Evolutionary conservation across 2,797 vertebrate species (phyloP).

Genomic region (Catharus ustulatus): DNA sequence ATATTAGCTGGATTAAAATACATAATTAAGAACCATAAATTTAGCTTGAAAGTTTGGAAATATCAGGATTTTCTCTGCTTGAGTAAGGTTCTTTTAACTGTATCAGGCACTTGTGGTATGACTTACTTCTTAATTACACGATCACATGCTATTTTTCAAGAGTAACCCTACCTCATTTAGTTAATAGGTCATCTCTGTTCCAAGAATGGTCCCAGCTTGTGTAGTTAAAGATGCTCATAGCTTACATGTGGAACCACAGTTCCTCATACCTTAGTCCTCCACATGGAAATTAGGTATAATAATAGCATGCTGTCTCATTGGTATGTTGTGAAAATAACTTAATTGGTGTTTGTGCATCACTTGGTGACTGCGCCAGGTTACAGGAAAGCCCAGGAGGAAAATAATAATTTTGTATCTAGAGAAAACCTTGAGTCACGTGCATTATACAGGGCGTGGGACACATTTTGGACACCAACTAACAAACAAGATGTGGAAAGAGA

Average conservation of each 20-base stretch:
- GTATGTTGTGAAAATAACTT: conserved; percentile 59
- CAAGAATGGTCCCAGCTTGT: neutral
- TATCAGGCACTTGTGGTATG: neutral
- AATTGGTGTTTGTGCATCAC: conserved; percentile 59
- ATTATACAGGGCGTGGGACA: conserved; percentile 20
- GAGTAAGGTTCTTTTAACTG: neutral
- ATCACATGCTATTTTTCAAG: neutral
- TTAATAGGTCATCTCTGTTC: conserved; percentile 21
- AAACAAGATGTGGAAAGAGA: conserved; percentile 35
- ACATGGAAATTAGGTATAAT: conserved; percentile 46
- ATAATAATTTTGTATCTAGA: conserved; percentile 53
- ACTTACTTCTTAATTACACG: conserved; percentile 21
- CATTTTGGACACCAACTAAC: conserved; percentile 4
- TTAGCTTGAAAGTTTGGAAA: conserved; percentile 8
- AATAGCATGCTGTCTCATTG: conserved; percentile 27
- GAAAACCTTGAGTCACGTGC: conserved; percentile 40
- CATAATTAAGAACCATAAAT: neutral
- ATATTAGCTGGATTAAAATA: neutral
- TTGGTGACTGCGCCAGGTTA: neutral
- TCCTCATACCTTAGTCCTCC: conserved; percentile 42
- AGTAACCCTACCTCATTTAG: neutral
- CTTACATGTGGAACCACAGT: neutral
- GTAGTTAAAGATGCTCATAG: neutral
- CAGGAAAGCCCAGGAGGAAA: conserved; percentile 56
- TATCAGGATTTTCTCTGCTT: neutral